Percentiles rank a stretch among this genome's conserved stretches.
phyloP scores from a whole-genome alignment of 2,113 vertebrate species.

The Passer montanus region DNA sequence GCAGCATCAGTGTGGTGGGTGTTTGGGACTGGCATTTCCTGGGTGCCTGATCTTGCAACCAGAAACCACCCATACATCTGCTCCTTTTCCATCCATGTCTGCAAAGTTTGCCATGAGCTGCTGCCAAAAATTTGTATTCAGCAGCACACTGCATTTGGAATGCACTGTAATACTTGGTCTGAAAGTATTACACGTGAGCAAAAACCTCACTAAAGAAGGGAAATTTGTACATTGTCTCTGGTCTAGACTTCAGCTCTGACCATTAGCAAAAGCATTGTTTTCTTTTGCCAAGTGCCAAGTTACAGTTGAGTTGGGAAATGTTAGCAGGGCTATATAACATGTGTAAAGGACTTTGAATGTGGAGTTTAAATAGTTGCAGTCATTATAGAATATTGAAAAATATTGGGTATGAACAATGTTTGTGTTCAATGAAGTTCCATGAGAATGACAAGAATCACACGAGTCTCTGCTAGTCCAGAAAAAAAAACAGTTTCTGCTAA shows the following conservation, averaged over 20 bases:
- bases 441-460: background rate
- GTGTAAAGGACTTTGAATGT: background rate
- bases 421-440: background rate
- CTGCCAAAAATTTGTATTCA: background rate
- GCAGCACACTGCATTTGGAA: background rate
- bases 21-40: background rate
- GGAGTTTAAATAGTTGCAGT: background rate
- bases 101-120: background rate
- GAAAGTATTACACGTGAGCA: background rate
- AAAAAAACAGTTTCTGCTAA: background rate
- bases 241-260: background rate
- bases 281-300: background rate
- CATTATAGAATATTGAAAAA: background rate
- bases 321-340: background rate
- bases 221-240: background rate
- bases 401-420: background rate
- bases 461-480: background rate
- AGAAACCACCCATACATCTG: background rate
- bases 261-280: background rate
- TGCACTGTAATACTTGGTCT: background rate
- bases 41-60: background rate
- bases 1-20: rapidly evolving
- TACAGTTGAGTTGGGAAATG: background rate
- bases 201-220: background rate
- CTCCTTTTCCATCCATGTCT: background rate